These are phyloP conservation scores for Acanthopagrus latus DNA, from an alignment of 2,797 vertebrate genomes.

Conservation along the genomic window DNA sequence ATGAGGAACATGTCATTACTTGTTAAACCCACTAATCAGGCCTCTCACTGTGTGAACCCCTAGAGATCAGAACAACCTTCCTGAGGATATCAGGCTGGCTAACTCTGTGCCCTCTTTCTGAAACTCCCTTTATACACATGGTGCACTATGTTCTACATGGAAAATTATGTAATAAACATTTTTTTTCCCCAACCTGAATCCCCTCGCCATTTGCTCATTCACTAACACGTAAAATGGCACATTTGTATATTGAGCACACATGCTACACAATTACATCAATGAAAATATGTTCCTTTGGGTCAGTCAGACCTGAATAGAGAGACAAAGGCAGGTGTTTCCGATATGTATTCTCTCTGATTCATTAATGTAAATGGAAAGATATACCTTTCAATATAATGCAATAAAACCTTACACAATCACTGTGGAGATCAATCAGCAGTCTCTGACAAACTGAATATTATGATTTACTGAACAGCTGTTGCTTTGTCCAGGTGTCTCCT, in stretches of 20 bases:
- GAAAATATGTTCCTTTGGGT: background rate
- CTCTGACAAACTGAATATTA: background rate
- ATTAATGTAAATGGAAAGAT: background rate
- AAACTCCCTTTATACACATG: slow-evolving; percentile 15
- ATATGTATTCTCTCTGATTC: background rate
- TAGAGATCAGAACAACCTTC: slow-evolving; percentile 56
- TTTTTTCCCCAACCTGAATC: slow-evolving; percentile 22
- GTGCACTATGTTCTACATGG: background rate
- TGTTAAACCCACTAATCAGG: slow-evolving; percentile 69
- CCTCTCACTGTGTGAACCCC: slow-evolving; percentile 37
- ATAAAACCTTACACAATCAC: too few relatives aligned
- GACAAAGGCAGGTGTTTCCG: background rate
- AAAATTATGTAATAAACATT: background rate
- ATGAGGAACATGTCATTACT: slow-evolving; percentile 74
- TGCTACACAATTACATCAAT: background rate
- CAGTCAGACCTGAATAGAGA: background rate
- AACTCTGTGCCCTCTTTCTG: slow-evolving; percentile 41
- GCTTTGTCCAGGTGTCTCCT: background rate
- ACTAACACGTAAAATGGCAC: background rate
- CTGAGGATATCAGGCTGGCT: slow-evolving; percentile 37
- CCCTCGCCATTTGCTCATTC: background rate
- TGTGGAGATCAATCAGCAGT: too few relatives aligned
- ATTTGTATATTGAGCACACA: background rate
- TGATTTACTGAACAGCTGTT: background rate
- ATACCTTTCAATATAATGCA: background rate